Conservation (phyloP, 2,797 vertebrate species). For the Chloroceryle amazona region DNA sequence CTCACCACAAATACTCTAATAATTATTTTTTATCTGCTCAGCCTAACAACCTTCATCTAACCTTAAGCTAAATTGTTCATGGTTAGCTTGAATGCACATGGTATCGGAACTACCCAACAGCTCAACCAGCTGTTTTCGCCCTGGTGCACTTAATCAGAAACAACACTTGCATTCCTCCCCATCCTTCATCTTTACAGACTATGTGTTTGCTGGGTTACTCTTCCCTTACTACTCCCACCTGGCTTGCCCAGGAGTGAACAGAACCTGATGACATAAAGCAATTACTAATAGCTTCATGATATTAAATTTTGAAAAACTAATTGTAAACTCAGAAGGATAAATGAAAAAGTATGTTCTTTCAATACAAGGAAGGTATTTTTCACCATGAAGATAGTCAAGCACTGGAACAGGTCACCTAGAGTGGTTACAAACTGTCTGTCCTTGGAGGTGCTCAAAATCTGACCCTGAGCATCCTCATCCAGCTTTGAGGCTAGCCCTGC, state of each 20-base stretch:
- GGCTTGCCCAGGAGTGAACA: not conserved
- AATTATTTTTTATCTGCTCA: not conserved
- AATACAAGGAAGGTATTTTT: not conserved
- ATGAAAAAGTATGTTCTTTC: not conserved
- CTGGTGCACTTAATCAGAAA: not conserved
- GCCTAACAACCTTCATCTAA: not conserved
- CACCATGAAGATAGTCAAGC: rapidly evolving
- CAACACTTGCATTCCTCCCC: not conserved
- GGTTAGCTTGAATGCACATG: not conserved
- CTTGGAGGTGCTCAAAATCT: not conserved
- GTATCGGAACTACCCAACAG: not conserved
- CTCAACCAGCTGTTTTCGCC: not conserved
- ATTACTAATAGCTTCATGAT: not conserved
- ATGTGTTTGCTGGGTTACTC: not conserved
- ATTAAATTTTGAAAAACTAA: not conserved
- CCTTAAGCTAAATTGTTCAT: not conserved
- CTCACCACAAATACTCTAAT: not conserved
- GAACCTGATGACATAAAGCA: not conserved
- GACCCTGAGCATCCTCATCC: not conserved
- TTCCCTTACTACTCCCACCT: not conserved
- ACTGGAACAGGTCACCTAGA: not conserved
- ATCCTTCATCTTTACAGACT: not conserved
- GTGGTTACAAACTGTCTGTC: not conserved
- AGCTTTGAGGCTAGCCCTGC: not conserved
- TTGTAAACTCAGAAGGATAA: not conserved